Conservation (phyloP, 2,113 vertebrate genomes). For the Etheostoma cragini region DNA sequence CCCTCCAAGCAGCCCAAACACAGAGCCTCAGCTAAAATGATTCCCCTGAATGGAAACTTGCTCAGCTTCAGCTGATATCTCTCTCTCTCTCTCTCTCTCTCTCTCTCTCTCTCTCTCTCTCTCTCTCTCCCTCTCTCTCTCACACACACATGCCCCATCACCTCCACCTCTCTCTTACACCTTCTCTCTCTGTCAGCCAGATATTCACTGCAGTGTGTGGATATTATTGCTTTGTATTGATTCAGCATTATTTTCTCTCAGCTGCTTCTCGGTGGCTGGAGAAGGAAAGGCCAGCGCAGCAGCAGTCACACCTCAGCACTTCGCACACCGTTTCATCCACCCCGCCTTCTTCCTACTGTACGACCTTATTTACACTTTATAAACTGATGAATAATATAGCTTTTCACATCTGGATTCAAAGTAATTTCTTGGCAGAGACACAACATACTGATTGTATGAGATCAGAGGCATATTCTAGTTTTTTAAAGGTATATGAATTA, state of each 20-base stretch:
- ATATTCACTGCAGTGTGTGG: constrained; percentile 79
- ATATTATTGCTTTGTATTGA: constrained; percentile 84
- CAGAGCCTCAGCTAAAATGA: constrained; percentile 80
- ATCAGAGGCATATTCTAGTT: constrained; percentile 30
- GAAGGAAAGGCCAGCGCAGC: constrained; percentile 77
- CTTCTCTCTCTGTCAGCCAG: constrained; percentile 72
- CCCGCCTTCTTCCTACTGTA: constrained; percentile 9
- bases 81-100: constrained; percentile 21
- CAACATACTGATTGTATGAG: not conserved
- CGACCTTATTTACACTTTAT: constrained; percentile 47
- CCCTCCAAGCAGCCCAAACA: constrained; percentile 81
- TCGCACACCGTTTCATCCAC: constrained; percentile 35
- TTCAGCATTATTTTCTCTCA: constrained; percentile 83
- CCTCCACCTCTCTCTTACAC: constrained; percentile 47
- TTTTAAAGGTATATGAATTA: constrained; percentile 32
- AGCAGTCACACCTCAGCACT: constrained; percentile 76
- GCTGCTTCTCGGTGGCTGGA: constrained; percentile 75
- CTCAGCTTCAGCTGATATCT: constrained; percentile 70
- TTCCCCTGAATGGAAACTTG: constrained; percentile 75
- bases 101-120: constrained; percentile 1
- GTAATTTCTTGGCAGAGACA: constrained; percentile 21
- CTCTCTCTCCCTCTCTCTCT: constrained; percentile 60
- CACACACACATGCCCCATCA: constrained; percentile 21
- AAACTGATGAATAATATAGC: constrained; percentile 38
- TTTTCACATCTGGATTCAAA: constrained; percentile 30